Conservation (phyloP, 1,140 invertebrate genomes). For the Heliconius hewitsoni region DNA sequence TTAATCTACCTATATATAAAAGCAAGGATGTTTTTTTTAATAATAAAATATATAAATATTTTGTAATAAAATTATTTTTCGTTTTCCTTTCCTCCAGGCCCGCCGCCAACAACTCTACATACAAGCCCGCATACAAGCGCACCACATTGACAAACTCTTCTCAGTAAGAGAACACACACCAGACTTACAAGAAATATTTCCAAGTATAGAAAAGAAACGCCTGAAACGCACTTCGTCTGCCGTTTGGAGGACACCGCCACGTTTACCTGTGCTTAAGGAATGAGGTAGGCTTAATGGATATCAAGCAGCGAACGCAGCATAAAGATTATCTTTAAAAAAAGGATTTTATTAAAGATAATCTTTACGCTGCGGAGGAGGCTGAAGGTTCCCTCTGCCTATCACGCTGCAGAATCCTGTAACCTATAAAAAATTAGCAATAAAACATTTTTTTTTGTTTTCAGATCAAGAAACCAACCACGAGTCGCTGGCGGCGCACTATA, state of each 20-base stretch:
- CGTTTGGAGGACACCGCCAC: constrained; percentile 85
- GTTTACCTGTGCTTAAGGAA: constrained; percentile 42
- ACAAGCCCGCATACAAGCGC: constrained; percentile 39
- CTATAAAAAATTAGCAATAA: no score
- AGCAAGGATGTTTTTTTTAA: no score
- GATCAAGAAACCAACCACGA: background rate
- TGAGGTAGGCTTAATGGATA: background rate
- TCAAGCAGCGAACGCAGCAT: no score
- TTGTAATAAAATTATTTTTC: background rate
- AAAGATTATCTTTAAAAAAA: no score
- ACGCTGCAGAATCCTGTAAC: no score
- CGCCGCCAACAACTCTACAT: constrained; percentile 38
- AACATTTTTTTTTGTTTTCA: background rate
- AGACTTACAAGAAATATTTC: constrained; percentile 85
- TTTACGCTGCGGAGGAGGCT: no score
- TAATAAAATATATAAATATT: no score
- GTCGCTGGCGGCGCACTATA: constrained; percentile 40
- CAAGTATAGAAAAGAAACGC: constrained; percentile 83
- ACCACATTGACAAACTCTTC: constrained; percentile 83
- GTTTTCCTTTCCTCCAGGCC: constrained; percentile 27
- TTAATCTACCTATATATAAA: no score
- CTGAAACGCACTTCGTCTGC: constrained; percentile 87
- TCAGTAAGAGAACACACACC: constrained; percentile 83
- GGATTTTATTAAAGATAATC: no score
- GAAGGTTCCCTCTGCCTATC: no score